Percentiles rank a stretch among this genome's conserved stretches.
Evolutionary conservation across 1,140 invertebrate species (phyloP).

Genomic region (Heliothis virescens): DNA sequence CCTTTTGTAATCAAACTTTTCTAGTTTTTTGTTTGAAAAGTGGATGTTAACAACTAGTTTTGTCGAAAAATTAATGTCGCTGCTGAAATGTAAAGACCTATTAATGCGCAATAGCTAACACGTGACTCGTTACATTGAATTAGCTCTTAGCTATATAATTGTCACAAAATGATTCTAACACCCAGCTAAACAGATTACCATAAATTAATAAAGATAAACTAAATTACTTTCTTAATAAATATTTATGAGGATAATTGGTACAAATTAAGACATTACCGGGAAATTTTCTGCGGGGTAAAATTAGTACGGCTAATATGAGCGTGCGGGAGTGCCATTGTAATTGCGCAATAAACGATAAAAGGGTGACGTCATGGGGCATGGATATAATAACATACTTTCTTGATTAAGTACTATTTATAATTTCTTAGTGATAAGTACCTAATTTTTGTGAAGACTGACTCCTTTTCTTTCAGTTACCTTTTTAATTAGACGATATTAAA

Average conservation of each 20-base stretch:
- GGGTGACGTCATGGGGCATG: background rate
- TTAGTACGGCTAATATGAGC: constrained; percentile 22
- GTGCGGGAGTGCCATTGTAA: background rate
- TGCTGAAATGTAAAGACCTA: too few relatives aligned
- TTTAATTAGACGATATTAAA: too few relatives aligned
- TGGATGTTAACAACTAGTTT: constrained; percentile 17
- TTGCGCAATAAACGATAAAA: constrained; percentile 20
- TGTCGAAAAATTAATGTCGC: background rate
- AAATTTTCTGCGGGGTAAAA: constrained; percentile 25
- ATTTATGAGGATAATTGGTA: constrained; percentile 32
- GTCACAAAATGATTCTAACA: background rate
- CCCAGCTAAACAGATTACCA: background rate
- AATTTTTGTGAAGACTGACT: background rate
- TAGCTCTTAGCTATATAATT: too few relatives aligned
- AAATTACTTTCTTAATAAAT: constrained; percentile 26
- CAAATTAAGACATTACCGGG: constrained; percentile 32
- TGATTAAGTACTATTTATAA: background rate
- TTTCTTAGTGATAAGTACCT: background rate
- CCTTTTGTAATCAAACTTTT: constrained; percentile 45
- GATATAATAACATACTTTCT: constrained; percentile 7
- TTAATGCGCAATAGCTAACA: too few relatives aligned
- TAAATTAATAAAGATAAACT: constrained; percentile 13
- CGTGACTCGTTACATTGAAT: too few relatives aligned
- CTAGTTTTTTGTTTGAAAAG: constrained; percentile 30
- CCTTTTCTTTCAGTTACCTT: background rate